phyloP scores from a whole-genome alignment of 2,113 vertebrate genomes.

The human region GRCh38 chr4:23850001-23850500 shows the following conservation, averaged over 20 bases:
- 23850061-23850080: not conserved
- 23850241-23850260: slow-evolving; percentile 34
- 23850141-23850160: no score
- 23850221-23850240: slow-evolving; percentile 58
- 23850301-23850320: not conserved
- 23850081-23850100: slow-evolving; percentile 9
- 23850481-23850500: not conserved
- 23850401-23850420: not conserved
- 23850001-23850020: slow-evolving; percentile 15
- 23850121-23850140: slow-evolving; percentile 38
- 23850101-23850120: not conserved
- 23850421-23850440: not conserved
- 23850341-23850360: slow-evolving; percentile 8
- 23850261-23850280: slow-evolving; percentile 16
- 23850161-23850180: no score
- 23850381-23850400: not conserved
- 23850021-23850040: slow-evolving; percentile 21
- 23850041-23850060: not conserved
- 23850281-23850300: slow-evolving; percentile 10
- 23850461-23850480: not conserved
- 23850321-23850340: not conserved
- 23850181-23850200: no score
- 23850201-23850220: no score
- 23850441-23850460: slow-evolving; percentile 1
- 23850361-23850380: not conserved